These are phyloP conservation scores for Eretmochelys imbricata DNA, from an alignment of 2,113 vertebrate species.

Conservation along the genomic window DNA sequence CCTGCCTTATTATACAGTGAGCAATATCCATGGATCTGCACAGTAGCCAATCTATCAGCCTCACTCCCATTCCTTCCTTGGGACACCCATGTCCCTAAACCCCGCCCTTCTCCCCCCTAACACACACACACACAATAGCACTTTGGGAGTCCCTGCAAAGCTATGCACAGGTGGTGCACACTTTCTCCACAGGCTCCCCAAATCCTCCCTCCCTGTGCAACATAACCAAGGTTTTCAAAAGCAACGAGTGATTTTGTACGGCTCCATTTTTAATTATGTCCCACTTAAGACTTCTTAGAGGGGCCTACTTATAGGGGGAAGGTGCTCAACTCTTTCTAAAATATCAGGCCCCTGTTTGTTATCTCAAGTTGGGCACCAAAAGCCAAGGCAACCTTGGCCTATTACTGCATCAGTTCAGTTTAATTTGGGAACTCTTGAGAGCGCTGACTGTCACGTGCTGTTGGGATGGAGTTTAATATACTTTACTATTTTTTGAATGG, in stretches of 20 bases:
- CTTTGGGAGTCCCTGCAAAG: background rate
- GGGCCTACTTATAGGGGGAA: background rate
- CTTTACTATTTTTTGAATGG: background rate
- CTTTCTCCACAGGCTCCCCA: background rate
- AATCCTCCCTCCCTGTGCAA: background rate
- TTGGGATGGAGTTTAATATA: background rate
- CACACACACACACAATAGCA: background rate
- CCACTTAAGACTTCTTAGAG: background rate
- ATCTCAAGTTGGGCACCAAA: background rate
- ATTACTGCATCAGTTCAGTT: background rate
- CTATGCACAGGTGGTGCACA: background rate
- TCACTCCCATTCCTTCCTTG: background rate
- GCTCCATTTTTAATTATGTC: background rate
- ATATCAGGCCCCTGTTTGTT: background rate
- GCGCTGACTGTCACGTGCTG: background rate
- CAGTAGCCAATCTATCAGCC: background rate
- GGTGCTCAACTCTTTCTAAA: background rate
- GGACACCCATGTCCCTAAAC: background rate
- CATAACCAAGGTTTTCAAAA: background rate
- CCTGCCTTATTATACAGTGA: background rate
- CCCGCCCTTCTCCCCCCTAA: accelerated
- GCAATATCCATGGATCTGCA: background rate
- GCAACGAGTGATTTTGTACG: background rate
- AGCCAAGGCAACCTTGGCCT: background rate
- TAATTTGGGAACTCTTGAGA: background rate